Evolutionary conservation across 2,113 vertebrate genomes (phyloP).

Genomic region (Indri indri): DNA sequence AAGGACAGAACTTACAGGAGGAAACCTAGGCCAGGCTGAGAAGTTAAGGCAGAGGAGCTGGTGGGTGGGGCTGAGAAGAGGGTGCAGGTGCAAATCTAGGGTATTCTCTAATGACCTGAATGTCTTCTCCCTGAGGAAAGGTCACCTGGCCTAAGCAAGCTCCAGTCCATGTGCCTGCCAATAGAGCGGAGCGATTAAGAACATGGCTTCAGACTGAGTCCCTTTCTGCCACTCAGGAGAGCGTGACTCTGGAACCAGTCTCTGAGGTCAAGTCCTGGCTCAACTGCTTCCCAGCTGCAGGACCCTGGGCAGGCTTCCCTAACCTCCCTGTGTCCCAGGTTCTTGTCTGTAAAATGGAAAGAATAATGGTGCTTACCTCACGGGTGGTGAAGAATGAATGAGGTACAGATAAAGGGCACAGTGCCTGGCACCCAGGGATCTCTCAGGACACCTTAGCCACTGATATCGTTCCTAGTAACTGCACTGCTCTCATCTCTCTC

Average conservation of each 20-base stretch:
- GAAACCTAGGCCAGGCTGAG: neutral
- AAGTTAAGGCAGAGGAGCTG: fast-evolving
- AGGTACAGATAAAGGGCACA: neutral
- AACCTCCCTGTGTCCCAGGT: neutral
- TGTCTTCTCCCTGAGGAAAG: neutral
- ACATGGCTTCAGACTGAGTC: too few relatives aligned
- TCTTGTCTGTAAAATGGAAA: neutral
- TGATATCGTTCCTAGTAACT: neutral
- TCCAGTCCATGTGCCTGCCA: neutral
- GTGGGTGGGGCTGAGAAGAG: neutral
- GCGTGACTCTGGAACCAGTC: neutral
- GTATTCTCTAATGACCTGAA: neutral
- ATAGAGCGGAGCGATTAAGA: neutral
- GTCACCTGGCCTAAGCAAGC: neutral
- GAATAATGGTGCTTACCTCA: neutral
- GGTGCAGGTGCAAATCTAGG: neutral
- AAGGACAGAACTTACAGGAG: neutral
- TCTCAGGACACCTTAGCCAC: neutral
- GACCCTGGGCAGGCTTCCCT: neutral
- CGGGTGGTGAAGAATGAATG: neutral
- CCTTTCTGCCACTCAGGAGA: neutral
- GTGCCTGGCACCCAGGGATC: neutral
- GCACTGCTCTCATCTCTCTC: neutral
- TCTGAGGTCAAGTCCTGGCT: neutral
- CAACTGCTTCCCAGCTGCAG: neutral